Evolutionary conservation across 2,888 invertebrate species (phyloP), one percentile per base, ranked within the genome.

Genomic region (Nomada hirtipes): DNA sequence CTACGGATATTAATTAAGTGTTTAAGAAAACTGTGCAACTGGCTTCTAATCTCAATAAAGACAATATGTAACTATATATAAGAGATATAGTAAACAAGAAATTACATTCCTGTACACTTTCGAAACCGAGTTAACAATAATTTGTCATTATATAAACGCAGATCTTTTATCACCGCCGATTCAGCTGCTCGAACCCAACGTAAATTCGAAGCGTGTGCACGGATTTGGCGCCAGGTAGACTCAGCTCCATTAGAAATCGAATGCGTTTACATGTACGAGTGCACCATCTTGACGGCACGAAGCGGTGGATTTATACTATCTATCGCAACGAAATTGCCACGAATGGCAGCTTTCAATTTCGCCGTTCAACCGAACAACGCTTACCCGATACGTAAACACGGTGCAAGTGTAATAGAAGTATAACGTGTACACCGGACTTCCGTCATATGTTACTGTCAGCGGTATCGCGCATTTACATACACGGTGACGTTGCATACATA

Each of bases 371-470:
- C 71, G 69, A 81, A 65, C 76, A 76, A 57, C 68, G 60, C 29
- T 55, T 50, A 29, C 59, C 55, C 50, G 69, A 81, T 82, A 76
- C 72, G 72, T 55, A 65, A 81, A 72, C 82, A 76, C 65, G 69
- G 68, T 65, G 69, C 70, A 60, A 76, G 60, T 60, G 82, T 82
- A 82, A 82, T 82, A 82, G 64, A 63, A 60, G 76, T 81, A 76
- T 71, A 82, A 76, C 68, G 79, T 83, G 74, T 36, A 36, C 64
- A 76, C 83, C 83, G 83, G 83, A 83, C 83, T 82, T 83, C 83
- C 83, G 83, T 83, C 83, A 83, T 83, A 83, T 79, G 83, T 84
- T 84, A 83, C 76, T 76, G 83, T 76, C 84, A 79, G n/a, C 67
- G 53, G 55, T 36, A 53, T 71, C 73, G 63, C 55, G 76, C 76